A percentile compares a stretch with the other conserved stretches of the same genome.
Conservation (phyloP, 2,888 invertebrate species). For the Protonemura montana region DNA sequence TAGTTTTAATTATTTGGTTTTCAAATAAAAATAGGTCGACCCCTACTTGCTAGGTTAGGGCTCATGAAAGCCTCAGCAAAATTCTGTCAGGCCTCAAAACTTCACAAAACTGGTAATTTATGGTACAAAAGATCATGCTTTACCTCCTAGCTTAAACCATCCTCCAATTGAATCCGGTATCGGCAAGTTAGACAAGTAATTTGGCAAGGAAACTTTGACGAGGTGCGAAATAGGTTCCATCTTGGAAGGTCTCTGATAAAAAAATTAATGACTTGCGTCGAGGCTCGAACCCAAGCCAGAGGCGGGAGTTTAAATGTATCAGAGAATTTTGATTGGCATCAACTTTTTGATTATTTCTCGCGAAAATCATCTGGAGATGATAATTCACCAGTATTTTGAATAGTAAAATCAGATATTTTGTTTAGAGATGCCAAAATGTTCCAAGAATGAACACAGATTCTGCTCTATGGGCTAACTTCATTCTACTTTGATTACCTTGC, state of each 20-base stretch:
- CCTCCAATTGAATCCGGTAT: conserved; percentile 85
- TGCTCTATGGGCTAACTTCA: too few relatives aligned
- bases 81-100: conserved; percentile 9
- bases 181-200: conserved; percentile 83
- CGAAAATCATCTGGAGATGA: too few relatives aligned
- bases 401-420: too few relatives aligned
- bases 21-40: conserved; percentile 27
- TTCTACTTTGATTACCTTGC: too few relatives aligned
- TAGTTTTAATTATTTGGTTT: too few relatives aligned
- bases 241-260: conserved; percentile 53
- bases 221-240: conserved; percentile 82
- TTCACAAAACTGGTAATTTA: not conserved
- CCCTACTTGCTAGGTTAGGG: conserved; percentile 13
- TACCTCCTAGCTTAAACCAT: conserved; percentile 86
- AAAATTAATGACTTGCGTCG: not conserved
- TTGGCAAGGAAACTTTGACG: conserved; percentile 81
- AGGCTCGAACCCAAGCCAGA: not conserved
- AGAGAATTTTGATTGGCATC: too few relatives aligned
- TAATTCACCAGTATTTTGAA: too few relatives aligned
- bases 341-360: too few relatives aligned
- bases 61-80: conserved; percentile 18
- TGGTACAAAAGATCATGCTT: conserved; percentile 50
- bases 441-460: too few relatives aligned
- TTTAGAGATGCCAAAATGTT: too few relatives aligned
- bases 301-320: not conserved